Evolutionary conservation across 2,113 vertebrate species (phyloP).

Genomic region (Pungitius pungitius): DNA sequence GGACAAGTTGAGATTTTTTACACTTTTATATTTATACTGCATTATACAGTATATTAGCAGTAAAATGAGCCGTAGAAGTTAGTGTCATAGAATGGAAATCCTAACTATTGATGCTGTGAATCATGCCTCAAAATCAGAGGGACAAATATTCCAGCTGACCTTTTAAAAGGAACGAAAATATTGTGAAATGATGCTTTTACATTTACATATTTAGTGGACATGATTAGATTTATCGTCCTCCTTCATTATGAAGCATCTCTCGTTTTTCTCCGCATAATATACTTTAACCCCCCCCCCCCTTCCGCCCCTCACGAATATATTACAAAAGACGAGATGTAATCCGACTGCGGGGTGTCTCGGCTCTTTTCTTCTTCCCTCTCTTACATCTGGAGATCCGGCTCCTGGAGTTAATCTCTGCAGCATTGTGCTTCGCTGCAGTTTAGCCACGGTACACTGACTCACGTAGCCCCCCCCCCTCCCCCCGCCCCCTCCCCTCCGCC

Average conservation of each 20-base stretch:
- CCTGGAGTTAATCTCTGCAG: conserved; percentile 74
- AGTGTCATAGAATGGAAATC: too few relatives aligned
- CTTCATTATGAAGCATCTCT: neutral
- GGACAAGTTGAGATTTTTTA: neutral
- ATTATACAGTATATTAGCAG: neutral
- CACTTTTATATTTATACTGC: neutral
- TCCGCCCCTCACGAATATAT: neutral
- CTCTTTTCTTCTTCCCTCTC: conserved; percentile 33
- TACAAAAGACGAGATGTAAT: conserved; percentile 37
- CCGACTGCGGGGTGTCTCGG: conserved; percentile 6
- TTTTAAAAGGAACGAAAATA: neutral
- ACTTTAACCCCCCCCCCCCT: too few relatives aligned
- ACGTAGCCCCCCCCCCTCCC: conserved; percentile 59
- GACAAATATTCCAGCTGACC: neutral
- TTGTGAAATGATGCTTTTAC: neutral
- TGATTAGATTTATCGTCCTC: neutral
- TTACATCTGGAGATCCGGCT: conserved; percentile 59
- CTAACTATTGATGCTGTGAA: neutral
- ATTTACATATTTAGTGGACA: neutral
- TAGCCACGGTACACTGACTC: conserved; percentile 75
- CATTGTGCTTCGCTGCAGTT: conserved; percentile 76
- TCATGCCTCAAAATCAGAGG: neutral
- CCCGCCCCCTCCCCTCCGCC: too few relatives aligned
- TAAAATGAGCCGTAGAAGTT: too few relatives aligned
- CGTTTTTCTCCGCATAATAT: neutral